phyloP scores from a whole-genome alignment of 2,797 vertebrate species.

The Urosaurus nigricauda region DNA sequence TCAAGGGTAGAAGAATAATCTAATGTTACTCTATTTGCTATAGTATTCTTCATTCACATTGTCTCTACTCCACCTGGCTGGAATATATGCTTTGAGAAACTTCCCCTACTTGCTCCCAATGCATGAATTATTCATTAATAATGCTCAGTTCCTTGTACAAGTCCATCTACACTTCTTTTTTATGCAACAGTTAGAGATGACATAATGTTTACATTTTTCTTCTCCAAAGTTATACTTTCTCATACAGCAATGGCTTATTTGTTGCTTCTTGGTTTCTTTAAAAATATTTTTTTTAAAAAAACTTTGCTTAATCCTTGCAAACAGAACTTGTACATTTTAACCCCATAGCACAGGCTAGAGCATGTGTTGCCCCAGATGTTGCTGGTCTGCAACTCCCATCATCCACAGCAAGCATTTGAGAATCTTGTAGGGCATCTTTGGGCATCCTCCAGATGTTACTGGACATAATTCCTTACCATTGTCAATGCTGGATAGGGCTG shows the following conservation, averaged over 20 bases:
- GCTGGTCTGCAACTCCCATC: neutral
- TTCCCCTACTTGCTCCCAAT: neutral
- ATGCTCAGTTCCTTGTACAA: neutral
- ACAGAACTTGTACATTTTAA: neutral
- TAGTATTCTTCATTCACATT: neutral
- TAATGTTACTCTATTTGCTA: neutral
- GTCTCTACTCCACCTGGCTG: neutral
- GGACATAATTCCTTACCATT: too few relatives aligned
- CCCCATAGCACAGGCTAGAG: neutral
- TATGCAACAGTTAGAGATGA: neutral
- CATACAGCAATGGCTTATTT: neutral
- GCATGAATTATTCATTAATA: neutral
- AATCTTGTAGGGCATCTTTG: too few relatives aligned
- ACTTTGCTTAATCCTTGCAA: neutral
- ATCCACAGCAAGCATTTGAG: neutral
- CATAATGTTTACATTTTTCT: neutral
- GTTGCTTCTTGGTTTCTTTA: neutral
- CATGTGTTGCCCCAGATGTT: neutral
- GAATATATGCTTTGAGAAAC: neutral
- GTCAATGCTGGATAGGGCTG: too few relatives aligned
- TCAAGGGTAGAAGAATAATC: neutral
- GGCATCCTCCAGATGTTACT: too few relatives aligned
- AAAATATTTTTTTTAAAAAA: neutral
- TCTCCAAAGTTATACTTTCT: neutral
- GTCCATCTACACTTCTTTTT: neutral